A percentile compares a stretch with the other conserved stretches of the same genome.
phyloP scores from a whole-genome alignment of 2,888 invertebrate species.

The Chaetoderma sp. region DNA sequence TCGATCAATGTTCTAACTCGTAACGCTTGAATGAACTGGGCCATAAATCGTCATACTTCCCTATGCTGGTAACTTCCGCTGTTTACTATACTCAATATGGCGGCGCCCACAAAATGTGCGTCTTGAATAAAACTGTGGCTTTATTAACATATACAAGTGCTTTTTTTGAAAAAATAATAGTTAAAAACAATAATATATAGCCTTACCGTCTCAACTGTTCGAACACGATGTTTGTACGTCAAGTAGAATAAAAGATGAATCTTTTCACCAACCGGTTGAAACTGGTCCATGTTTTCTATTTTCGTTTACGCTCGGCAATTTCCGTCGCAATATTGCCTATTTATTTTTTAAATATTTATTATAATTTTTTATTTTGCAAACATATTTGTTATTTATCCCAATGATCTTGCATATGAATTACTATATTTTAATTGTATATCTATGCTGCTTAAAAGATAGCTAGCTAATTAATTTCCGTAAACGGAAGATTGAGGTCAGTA shows the following conservation, averaged over 20 bases:
- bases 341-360: too few relatives aligned
- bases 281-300: conserved; percentile 65
- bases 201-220: conserved; percentile 2
- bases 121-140: background rate
- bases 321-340: too few relatives aligned
- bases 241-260: conserved; percentile 44
- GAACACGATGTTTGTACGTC: background rate
- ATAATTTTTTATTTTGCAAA: too few relatives aligned
- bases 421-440: too few relatives aligned
- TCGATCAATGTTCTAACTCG: too few relatives aligned
- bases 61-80: conserved; percentile 46
- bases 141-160: background rate
- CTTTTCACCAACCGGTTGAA: conserved; percentile 66
- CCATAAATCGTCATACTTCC: conserved; percentile 3
- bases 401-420: too few relatives aligned
- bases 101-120: conserved; percentile 52
- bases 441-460: too few relatives aligned
- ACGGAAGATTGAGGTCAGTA: too few relatives aligned
- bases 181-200: background rate
- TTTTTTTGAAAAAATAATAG: background rate
- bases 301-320: conserved; percentile 51
- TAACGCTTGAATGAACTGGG: too few relatives aligned
- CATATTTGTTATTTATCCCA: background rate
- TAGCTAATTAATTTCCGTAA: too few relatives aligned
- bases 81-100: conserved; percentile 56